Conservation (phyloP, 1,140 invertebrate species). For the Phymorhynchus buccinoides region DNA sequence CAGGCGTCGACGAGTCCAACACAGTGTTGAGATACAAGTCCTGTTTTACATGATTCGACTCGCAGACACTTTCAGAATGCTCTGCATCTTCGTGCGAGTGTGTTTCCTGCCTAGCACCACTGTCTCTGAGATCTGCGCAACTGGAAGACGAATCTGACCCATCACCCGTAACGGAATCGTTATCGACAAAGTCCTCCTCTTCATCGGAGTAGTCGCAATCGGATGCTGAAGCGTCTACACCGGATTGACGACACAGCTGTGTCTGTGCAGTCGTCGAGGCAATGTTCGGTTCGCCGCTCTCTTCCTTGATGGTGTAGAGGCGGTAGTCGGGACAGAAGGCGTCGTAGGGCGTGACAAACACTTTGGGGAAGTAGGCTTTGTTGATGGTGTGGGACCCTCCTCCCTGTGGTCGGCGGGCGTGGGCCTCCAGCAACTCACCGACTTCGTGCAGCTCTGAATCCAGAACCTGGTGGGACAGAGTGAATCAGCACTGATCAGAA, state of each 20-base stretch:
- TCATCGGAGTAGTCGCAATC: not conserved
- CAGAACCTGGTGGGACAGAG: not conserved
- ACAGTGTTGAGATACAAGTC: not conserved
- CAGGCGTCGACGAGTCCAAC: not conserved
- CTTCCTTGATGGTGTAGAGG: not conserved
- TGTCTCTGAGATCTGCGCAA: not conserved
- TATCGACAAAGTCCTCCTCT: not conserved
- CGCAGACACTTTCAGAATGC: not conserved
- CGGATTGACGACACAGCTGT: not conserved
- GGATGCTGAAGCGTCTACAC: not conserved
- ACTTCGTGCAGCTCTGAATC: slow-evolving; percentile 13
- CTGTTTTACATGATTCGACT: no score
- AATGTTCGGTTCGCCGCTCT: not conserved
- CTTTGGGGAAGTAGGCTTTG: not conserved
- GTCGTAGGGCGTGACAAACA: not conserved
- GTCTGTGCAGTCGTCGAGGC: not conserved
- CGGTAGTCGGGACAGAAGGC: not conserved
- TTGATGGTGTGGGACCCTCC: not conserved
- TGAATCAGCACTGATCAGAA: not conserved
- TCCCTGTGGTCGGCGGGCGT: not conserved
- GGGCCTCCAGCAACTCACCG: not conserved
- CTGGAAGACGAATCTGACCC: not conserved
- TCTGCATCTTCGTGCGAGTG: not conserved
- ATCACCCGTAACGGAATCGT: not conserved
- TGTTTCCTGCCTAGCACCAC: not conserved